Evolutionary conservation across 1,140 invertebrate genomes (phyloP).

Genomic region (Calosoma granatense): DNA sequence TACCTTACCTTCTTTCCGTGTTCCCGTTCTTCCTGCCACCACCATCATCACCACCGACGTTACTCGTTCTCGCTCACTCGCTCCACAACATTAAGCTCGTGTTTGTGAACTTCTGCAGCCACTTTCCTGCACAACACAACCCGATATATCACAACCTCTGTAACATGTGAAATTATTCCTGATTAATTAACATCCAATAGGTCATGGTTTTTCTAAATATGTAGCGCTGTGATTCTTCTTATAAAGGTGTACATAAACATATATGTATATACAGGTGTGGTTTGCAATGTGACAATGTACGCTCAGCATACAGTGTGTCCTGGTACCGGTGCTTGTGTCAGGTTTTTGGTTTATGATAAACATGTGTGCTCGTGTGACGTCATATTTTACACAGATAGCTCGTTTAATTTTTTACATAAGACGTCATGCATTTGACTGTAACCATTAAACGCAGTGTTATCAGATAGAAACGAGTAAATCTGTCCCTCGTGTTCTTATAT

Average conservation of each 20-base stretch:
- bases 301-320: neutral
- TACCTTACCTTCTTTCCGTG: no score
- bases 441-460: constrained; percentile 16
- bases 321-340: no score
- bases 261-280: neutral
- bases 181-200: constrained; percentile 1
- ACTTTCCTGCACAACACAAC: no score
- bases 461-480: constrained; percentile 8
- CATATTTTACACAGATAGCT: constrained; percentile 17
- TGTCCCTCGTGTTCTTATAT: constrained; percentile 4
- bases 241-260: neutral
- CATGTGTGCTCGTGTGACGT: neutral
- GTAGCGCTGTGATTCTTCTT: no score
- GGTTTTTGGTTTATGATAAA: neutral
- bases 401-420: constrained; percentile 15
- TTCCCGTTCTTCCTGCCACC: no score
- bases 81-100: neutral
- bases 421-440: constrained; percentile 14
- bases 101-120: constrained; percentile 3
- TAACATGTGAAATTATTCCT: neutral
- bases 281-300: neutral
- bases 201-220: neutral
- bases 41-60: neutral
- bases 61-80: neutral
- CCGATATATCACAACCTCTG: no score